Evolutionary conservation across 2,113 vertebrate species (phyloP).

Genomic region (Aphelocoma coerulescens): DNA sequence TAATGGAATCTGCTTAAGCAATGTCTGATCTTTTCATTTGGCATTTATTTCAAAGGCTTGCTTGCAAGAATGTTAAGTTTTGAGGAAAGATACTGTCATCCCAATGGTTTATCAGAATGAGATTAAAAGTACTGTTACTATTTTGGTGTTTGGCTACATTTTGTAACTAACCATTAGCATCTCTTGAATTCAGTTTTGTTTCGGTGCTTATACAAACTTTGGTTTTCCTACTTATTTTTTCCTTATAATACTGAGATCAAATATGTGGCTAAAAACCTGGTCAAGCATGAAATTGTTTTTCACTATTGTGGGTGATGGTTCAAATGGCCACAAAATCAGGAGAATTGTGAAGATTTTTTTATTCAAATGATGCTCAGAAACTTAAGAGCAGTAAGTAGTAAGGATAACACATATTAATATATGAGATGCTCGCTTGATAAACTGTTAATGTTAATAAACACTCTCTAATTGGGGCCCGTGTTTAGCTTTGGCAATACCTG

Average conservation of each 20-base stretch:
- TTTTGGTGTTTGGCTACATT: not conserved
- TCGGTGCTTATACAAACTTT: not conserved
- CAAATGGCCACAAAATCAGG: slow-evolving; percentile 26
- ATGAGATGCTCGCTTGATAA: not conserved
- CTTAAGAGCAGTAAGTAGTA: not conserved
- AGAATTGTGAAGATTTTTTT: not conserved
- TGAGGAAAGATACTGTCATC: not conserved
- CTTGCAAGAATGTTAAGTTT: not conserved
- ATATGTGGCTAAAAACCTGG: slow-evolving; percentile 45
- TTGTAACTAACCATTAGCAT: slow-evolving; percentile 6
- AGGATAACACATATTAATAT: not conserved
- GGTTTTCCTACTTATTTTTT: slow-evolving; percentile 28
- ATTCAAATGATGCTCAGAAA: not conserved
- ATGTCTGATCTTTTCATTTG: not conserved
- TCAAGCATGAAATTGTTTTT: slow-evolving; percentile 70
- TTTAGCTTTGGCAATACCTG: not conserved
- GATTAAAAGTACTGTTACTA: not conserved
- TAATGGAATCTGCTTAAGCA: slow-evolving; percentile 47
- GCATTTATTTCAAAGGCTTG: not conserved
- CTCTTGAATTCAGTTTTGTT: not conserved
- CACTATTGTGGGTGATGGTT: slow-evolving; percentile 16
- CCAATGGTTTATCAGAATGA: not conserved
- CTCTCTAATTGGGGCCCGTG: not conserved
- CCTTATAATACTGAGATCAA: slow-evolving; percentile 46
- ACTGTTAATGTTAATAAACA: not conserved